Percentiles rank a stretch among this genome's conserved stretches.
These are phyloP conservation scores for Chionis minor DNA, from an alignment of 2,113 vertebrate genomes.

Conservation along the genomic window DNA sequence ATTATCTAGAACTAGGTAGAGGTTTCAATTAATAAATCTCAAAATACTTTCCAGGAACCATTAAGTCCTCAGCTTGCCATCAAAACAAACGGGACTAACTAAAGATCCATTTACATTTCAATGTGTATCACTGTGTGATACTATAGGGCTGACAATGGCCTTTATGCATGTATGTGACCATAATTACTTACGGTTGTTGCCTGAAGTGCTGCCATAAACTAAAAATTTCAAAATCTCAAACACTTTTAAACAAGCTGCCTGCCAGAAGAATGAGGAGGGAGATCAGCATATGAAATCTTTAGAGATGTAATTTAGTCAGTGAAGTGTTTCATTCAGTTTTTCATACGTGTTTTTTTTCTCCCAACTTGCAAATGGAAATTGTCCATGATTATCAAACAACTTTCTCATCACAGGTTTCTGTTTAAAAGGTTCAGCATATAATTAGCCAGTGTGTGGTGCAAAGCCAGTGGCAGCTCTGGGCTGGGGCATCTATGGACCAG, in stretches of 20 bases:
- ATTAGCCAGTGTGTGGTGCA: not conserved
- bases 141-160: not conserved
- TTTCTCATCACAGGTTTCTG: not conserved
- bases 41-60: not conserved
- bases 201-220: not conserved
- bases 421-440: not conserved
- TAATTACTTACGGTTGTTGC: not conserved
- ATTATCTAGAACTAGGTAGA: not conserved
- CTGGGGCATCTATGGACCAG: not conserved
- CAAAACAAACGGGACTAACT: not conserved
- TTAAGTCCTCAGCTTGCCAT: not conserved
- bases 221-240: not conserved
- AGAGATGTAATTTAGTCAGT: not conserved
- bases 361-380: not conserved
- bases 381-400: not conserved
- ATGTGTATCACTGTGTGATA: not conserved
- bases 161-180: not conserved
- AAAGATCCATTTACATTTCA: not conserved
- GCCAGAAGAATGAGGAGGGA: not conserved
- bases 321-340: not conserved
- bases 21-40: not conserved
- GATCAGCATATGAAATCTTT: not conserved
- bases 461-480: not conserved
- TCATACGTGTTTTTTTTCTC: not conserved
- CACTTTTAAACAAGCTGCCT: not conserved